Conservation (phyloP, 1,140 invertebrate species). For the Hylaeus volcanicus region DNA sequence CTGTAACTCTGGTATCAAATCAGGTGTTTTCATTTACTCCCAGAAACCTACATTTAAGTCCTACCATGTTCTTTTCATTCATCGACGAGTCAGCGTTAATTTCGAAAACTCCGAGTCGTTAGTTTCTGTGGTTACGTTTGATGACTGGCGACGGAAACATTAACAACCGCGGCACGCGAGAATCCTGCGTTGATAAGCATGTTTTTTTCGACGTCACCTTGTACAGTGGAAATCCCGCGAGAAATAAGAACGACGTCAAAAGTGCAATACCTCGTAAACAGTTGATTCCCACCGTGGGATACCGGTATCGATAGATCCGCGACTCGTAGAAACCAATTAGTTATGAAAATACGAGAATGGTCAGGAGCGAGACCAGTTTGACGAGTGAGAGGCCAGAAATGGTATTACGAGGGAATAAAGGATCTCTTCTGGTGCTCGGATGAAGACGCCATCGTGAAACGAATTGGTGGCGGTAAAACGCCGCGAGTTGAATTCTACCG, state of each 20-base stretch:
- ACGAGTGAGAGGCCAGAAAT: not conserved
- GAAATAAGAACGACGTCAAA: constrained; percentile 7
- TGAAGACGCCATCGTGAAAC: not conserved
- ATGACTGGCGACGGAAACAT: not conserved
- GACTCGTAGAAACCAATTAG: not conserved
- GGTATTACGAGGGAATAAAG: not conserved
- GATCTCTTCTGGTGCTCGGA: not conserved
- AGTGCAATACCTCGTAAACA: not conserved
- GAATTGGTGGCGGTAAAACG: not conserved
- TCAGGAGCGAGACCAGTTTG: not conserved
- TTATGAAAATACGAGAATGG: not conserved
- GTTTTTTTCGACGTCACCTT: constrained; percentile 23
- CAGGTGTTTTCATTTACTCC: too few species aligned
- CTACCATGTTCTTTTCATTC: too few species aligned
- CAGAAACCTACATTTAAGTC: too few species aligned
- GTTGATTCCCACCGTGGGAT: not conserved
- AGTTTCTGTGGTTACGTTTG: too few species aligned
- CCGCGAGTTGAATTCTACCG: not conserved
- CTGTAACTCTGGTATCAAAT: too few species aligned
- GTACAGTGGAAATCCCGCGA: not conserved
- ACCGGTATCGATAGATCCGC: constrained; percentile 16
- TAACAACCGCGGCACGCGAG: constrained; percentile 11
- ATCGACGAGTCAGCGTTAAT: too few species aligned
- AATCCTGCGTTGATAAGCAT: constrained; percentile 28
- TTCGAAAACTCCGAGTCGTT: too few species aligned